Base-by-base conservation (phyloP, 2,113 vertebrate genomes). In the Ia io region DNA sequence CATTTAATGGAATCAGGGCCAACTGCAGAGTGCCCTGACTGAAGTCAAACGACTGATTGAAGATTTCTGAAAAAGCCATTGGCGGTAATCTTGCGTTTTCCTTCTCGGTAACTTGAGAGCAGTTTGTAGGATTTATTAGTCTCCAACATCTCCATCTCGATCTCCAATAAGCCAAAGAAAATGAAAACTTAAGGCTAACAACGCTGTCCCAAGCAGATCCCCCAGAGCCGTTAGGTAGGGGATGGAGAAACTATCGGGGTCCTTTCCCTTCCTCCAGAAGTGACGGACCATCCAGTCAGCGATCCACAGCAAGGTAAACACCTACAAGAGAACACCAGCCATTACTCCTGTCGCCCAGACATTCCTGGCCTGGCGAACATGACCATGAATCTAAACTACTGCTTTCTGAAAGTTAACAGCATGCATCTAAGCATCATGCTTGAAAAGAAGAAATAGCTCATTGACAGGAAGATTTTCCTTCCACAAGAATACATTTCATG, bases 241-340 rank as follows among this genome's bases (percentile, higher is more conserved):
- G 95, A 99, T 99, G 97, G 99, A 99, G 96, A 99, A 99, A 59
- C 99, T 99, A 96, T 99, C 99, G 0, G 99, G 99, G 96, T 99
- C 99, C 97, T 99, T 99, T 84, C 99, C 99, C 76, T 98, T 99
- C 73, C 98, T 99, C 99, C 99, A 99, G 98, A 99, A 99, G 91
- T 98, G 99, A 74, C 99, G 99, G 22, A 99, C 99, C 99, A 99
- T 99, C 99, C 99, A 99, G 98, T 99, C 99, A 20, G 99, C 98
- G 59, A 99, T 99, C 94, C 98, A 99, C 94, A 99, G 93, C 97
- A 99, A 95, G 93, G 98, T 98, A 79, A 99, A 98, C 69, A 99
- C 99, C 99, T 99, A 84, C 20, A 94, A 97, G 35, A 96, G 10
- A 89, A 92, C 88, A 79, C 0, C 97, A 95, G 74, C 71, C 4